Conservation (phyloP, 2,797 vertebrate genomes). For the Arnoldichthys spilopterus region DNA sequence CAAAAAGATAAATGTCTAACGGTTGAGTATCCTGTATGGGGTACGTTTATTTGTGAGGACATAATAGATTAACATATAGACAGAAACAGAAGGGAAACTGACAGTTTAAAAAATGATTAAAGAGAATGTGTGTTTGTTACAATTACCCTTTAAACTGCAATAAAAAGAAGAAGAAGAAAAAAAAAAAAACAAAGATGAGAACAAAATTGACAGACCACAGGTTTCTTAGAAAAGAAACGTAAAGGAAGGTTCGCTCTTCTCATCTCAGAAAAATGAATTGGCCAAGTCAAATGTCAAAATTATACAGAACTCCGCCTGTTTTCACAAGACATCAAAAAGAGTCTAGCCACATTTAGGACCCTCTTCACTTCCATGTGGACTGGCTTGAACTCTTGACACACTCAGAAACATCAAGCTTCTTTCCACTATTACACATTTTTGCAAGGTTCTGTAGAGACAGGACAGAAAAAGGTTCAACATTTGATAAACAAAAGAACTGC, state of each 20-base stretch:
- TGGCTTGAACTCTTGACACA: slow-evolving; percentile 80
- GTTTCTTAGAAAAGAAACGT: background rate
- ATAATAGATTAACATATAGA: slow-evolving; percentile 31
- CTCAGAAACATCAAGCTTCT: slow-evolving; percentile 86
- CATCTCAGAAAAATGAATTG: background rate
- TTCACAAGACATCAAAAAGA: background rate
- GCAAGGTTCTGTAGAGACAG: slow-evolving; percentile 87
- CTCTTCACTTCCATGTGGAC: slow-evolving; percentile 53
- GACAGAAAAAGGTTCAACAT: slow-evolving; percentile 34
- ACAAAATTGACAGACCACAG: background rate
- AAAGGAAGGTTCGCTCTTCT: background rate
- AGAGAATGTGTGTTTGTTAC: background rate
- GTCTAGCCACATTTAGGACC: background rate
- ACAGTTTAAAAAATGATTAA: background rate
- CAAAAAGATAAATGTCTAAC: background rate
- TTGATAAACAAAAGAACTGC: background rate
- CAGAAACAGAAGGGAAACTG: background rate
- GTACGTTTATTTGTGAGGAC: slow-evolving; percentile 44
- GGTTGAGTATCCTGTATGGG: background rate
- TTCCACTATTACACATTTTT: slow-evolving; percentile 88
- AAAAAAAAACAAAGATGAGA: background rate
- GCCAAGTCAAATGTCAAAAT: background rate
- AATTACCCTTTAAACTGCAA: background rate
- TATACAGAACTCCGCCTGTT: background rate
- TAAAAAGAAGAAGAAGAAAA: background rate